Conservation (phyloP, 2,113 vertebrate genomes). For the Micromys minutus region DNA sequence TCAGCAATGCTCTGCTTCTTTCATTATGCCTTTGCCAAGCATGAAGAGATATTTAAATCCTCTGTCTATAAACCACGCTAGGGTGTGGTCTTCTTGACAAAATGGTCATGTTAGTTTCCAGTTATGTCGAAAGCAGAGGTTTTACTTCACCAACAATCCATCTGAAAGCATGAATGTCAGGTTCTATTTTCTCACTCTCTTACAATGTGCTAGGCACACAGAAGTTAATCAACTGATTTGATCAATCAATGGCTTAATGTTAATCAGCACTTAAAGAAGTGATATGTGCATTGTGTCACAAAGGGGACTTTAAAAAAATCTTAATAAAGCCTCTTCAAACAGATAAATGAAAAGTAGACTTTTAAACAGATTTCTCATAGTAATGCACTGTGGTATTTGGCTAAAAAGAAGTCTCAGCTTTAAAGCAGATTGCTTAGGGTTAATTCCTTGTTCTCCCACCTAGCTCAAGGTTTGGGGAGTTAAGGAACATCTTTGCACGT, state of each 20-base stretch:
- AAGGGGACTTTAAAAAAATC: neutral
- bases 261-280: conserved; percentile 30
- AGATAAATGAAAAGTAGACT: neutral
- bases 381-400: neutral
- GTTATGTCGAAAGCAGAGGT: neutral
- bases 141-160: neutral
- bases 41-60: neutral
- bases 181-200: neutral
- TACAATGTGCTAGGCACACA: neutral
- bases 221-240: conserved; percentile 9
- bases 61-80: conserved; percentile 31
- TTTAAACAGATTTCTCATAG: conserved; percentile 16
- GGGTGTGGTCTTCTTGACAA: conserved; percentile 6
- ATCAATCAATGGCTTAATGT: conserved; percentile 22
- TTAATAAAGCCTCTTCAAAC: neutral
- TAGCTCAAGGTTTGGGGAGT: conserved; percentile 16
- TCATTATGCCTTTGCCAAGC: neutral
- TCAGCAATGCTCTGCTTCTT: neutral
- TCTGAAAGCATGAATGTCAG: neutral
- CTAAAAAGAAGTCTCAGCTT: neutral
- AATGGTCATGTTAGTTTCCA: neutral
- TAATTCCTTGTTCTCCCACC: neutral
- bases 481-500: neutral
- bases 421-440: neutral
- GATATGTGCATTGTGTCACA: neutral